A percentile compares a stretch with the other conserved stretches of the same genome.
Evolutionary conservation across 2,113 vertebrate species (phyloP).

Genomic region (Elephantulus edwardii): DNA sequence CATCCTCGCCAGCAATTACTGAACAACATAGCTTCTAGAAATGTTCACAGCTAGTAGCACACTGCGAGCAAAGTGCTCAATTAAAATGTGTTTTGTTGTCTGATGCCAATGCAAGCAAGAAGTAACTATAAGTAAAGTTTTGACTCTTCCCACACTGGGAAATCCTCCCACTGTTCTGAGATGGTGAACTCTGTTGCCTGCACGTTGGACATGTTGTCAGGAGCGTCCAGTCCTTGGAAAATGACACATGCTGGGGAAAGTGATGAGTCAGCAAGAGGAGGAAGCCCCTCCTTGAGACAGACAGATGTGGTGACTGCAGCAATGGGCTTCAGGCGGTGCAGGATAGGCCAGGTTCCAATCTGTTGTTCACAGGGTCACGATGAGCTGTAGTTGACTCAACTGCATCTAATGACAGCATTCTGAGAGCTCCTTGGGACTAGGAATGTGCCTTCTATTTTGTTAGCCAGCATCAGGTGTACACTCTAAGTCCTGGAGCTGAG

Average conservation of each 20-base stretch:
- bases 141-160: neutral
- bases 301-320: no score
- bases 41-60: neutral
- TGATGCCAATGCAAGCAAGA: neutral
- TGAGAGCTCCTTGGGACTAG: neutral
- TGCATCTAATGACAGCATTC: no score
- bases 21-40: neutral
- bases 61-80: neutral
- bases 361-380: no score
- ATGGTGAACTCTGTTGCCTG: no score
- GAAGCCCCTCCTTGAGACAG: no score
- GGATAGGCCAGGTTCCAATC: no score
- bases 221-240: no score
- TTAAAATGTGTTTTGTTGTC: neutral
- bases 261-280: no score
- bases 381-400: no score
- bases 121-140: neutral
- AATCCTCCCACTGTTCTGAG: neutral
- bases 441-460: neutral
- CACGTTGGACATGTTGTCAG: no score
- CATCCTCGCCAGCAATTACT: neutral
- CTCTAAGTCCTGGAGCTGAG: neutral
- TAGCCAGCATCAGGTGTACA: neutral
- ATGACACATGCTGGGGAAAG: no score
- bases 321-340: no score